Conservation (phyloP, 2,797 vertebrate genomes). For the Coreius guichenoti region DNA sequence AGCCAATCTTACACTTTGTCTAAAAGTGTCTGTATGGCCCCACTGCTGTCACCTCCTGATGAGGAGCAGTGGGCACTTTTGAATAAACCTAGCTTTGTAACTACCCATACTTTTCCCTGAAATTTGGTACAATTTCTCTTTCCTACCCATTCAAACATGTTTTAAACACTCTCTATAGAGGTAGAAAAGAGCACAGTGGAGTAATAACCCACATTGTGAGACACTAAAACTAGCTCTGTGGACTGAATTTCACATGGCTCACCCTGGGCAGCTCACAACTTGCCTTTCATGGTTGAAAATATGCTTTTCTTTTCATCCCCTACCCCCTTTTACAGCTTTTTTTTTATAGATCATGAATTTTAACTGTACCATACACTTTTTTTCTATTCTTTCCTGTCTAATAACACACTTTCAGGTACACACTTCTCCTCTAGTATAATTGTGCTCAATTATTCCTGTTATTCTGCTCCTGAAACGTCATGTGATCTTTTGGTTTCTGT, state of each 20-base stretch:
- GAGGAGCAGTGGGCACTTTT: not conserved
- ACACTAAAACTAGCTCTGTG: not conserved
- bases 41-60: not conserved
- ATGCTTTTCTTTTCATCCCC: not conserved
- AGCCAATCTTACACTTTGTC: not conserved
- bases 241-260: conserved; percentile 17
- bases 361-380: not conserved
- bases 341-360: conserved; percentile 60
- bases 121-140: conserved; percentile 10
- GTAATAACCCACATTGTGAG: conserved; percentile 29
- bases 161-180: not conserved
- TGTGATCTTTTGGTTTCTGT: not conserved
- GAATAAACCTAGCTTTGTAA: not conserved
- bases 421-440: not conserved
- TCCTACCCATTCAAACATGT: not conserved
- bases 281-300: conserved; percentile 13
- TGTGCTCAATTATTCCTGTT: not conserved
- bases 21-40: not conserved
- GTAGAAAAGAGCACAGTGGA: not conserved
- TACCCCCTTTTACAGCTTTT: not conserved
- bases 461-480: not conserved
- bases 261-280: not conserved
- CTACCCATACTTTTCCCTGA: not conserved
- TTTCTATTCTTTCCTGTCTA: conserved; percentile 45
- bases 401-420: conserved; percentile 18